Percentiles rank a stretch among this genome's conserved stretches.
phyloP scores from a whole-genome alignment of 2,888 invertebrate species.

The Exocentrus adspersus region DNA sequence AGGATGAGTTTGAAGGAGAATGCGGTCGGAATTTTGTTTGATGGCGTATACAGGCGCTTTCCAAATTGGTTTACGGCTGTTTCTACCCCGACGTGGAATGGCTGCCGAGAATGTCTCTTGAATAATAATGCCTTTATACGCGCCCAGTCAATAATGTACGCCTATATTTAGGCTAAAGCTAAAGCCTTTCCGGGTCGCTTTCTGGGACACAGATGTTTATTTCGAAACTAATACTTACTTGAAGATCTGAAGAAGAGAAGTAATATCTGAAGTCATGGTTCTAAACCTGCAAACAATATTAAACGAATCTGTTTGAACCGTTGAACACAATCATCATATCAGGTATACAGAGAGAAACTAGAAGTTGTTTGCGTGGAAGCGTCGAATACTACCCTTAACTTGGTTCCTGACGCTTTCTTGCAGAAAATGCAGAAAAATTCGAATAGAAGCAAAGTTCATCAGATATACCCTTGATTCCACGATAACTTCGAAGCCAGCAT shows the following conservation, averaged over 20 bases:
- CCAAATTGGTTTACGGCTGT: slow-evolving; percentile 27
- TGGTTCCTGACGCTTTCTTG: too few relatives aligned
- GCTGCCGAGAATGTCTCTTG: slow-evolving; percentile 21
- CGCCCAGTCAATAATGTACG: slow-evolving; percentile 19
- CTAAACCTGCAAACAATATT: too few relatives aligned
- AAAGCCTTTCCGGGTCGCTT: too few relatives aligned
- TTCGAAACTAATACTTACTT: too few relatives aligned
- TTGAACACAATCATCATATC: too few relatives aligned
- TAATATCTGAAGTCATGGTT: too few relatives aligned
- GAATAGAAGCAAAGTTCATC: background rate
- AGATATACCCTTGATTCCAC: slow-evolving; percentile 2
- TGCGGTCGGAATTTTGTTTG: slow-evolving; percentile 27
- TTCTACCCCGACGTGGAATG: slow-evolving; percentile 16
- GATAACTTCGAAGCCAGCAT: slow-evolving; percentile 2
- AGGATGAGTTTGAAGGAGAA: slow-evolving; percentile 18
- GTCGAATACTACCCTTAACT: too few relatives aligned
- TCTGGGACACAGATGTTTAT: background rate
- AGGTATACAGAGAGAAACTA: too few relatives aligned
- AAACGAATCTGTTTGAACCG: too few relatives aligned
- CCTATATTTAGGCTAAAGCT: slow-evolving; percentile 11
- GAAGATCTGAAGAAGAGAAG: too few relatives aligned
- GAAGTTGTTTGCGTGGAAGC: too few relatives aligned
- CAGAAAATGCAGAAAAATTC: background rate
- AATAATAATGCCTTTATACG: slow-evolving; percentile 24
- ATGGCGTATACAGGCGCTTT: slow-evolving; percentile 22